Conservation (phyloP, 1,140 invertebrate species). For the Drosophila subobscura region DNA sequence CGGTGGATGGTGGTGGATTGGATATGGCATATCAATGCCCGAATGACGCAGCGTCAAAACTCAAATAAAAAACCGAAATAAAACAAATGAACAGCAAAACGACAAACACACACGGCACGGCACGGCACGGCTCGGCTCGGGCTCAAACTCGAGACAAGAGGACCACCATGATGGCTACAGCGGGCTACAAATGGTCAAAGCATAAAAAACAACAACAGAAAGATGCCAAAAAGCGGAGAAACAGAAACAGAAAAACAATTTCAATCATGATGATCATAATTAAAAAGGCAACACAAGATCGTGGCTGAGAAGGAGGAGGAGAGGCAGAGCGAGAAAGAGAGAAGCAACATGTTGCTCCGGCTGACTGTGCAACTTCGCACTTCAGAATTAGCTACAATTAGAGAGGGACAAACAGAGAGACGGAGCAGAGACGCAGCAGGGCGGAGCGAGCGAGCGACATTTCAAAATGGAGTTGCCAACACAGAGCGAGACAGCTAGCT, state of each 20-base stretch:
- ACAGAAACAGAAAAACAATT: slow-evolving; percentile 67
- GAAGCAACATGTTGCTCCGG: slow-evolving; percentile 39
- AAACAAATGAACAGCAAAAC: slow-evolving; percentile 77
- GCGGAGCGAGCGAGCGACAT: slow-evolving; percentile 60
- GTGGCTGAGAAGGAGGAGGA: too few relatives aligned
- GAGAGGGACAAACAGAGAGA: slow-evolving; percentile 37
- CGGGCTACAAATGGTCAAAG: slow-evolving; percentile 75
- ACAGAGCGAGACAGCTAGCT: slow-evolving; percentile 42
- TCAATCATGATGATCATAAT: slow-evolving; percentile 80
- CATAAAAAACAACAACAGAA: slow-evolving; percentile 59
- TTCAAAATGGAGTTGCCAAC: slow-evolving; percentile 83
- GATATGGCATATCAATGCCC: slow-evolving; percentile 65
- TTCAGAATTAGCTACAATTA: slow-evolving; percentile 81
- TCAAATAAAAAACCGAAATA: slow-evolving; percentile 42
- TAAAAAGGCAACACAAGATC: slow-evolving; percentile 69
- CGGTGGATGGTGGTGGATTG: slow-evolving; percentile 7
- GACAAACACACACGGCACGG: slow-evolving; percentile 45
- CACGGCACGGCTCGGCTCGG: slow-evolving; percentile 23
- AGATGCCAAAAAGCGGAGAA: slow-evolving; percentile 67
- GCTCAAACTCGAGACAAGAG: slow-evolving; percentile 63
- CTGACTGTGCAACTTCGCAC: slow-evolving; percentile 81
- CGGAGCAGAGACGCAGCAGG: slow-evolving; percentile 16
- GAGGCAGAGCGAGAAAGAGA: slow-evolving; percentile 10
- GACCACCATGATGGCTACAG: slow-evolving; percentile 72
- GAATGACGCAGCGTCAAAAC: slow-evolving; percentile 77